A percentile compares a stretch with the other conserved stretches of the same genome.
Evolutionary conservation across 2,888 invertebrate genomes (phyloP).

Genomic region (Crossocerus cetratus): DNA sequence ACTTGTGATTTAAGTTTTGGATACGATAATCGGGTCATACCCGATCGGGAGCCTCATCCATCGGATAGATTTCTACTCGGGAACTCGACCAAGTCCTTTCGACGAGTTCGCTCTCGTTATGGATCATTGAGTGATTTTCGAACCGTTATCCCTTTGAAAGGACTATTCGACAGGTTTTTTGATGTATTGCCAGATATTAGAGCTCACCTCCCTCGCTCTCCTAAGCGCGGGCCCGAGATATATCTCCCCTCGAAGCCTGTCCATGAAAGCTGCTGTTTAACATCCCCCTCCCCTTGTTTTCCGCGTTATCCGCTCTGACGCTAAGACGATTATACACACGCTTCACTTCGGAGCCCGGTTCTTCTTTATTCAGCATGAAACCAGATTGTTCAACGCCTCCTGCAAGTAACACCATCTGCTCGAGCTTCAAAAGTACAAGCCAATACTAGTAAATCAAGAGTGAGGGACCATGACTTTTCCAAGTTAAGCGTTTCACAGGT

Average conservation of each 20-base stretch:
- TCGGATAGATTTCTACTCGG: no score
- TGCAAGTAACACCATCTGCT: not conserved
- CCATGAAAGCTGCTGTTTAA: not conserved
- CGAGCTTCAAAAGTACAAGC: not conserved
- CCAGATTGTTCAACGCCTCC: not conserved
- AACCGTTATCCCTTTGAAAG: no score
- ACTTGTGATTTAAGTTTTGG: no score
- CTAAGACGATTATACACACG: not conserved
- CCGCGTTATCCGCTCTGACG: not conserved
- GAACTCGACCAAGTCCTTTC: no score
- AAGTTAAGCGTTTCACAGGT: not conserved
- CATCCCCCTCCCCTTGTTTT: not conserved
- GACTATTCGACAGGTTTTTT: not conserved
- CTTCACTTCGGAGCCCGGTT: not conserved
- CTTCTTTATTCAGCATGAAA: not conserved
- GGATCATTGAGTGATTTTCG: slow-evolving; percentile 11
- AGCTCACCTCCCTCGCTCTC: no score
- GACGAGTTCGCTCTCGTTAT: no score
- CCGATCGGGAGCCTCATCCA: no score
- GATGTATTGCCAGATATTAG: no score
- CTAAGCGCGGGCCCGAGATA: no score
- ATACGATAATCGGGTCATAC: no score
- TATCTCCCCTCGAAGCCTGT: not conserved
- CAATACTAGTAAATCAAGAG: not conserved
- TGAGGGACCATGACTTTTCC: not conserved